phyloP scores from a whole-genome alignment of 2,797 vertebrate genomes.

The Cyclura pinguis region DNA sequence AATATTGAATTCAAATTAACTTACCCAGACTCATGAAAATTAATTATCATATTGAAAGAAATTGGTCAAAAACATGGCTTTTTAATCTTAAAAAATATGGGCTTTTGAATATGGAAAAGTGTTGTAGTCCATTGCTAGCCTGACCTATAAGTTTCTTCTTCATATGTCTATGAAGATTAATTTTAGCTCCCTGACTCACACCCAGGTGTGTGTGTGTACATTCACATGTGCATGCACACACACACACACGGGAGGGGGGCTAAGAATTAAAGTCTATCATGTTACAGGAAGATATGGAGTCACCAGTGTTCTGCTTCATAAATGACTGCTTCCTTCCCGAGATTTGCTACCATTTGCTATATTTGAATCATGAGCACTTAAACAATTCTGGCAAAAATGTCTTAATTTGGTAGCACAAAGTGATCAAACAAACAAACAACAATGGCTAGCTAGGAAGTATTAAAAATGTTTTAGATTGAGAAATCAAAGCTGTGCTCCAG shows the following conservation, averaged over 20 bases:
- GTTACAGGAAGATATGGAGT: neutral
- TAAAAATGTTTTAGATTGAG: neutral
- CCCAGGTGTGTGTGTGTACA: too few relatives aligned
- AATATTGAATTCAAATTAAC: neutral
- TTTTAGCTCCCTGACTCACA: neutral
- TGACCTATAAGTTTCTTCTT: neutral
- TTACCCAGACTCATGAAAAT: neutral
- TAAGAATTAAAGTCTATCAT: neutral
- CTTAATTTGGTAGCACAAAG: neutral
- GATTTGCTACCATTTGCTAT: neutral
- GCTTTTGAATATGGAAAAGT: neutral
- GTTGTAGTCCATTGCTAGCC: neutral
- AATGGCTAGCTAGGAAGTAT: neutral
- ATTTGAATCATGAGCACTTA: neutral
- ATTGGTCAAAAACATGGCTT: neutral
- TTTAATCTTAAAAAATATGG: neutral
- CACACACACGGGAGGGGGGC: too few relatives aligned
- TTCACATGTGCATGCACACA: neutral
- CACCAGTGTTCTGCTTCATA: neutral
- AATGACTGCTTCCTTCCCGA: neutral
- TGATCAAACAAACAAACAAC: neutral
- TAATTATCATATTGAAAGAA: neutral
- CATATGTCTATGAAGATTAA: neutral
- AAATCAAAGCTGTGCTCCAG: neutral
- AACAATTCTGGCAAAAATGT: neutral